Evolutionary conservation across 2,888 invertebrate genomes (phyloP), one percentile per base, ranked within the genome.

Genomic region (Sussaba pulchella): DNA sequence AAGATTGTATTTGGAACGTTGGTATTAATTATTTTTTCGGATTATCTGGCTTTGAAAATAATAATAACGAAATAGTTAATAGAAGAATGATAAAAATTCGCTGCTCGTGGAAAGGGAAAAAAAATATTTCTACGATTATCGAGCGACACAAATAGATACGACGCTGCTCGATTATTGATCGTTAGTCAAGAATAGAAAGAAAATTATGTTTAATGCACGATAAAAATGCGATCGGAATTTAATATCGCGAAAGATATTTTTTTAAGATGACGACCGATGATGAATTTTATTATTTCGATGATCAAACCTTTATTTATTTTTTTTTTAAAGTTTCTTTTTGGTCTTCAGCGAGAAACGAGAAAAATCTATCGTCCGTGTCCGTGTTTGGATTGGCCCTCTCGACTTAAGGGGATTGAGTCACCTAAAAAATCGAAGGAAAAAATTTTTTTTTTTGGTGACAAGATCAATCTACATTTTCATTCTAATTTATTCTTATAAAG

Each of bases 191-290:
- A 24, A 26, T 54, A 39, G 9, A 41, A 57, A 45, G 82, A 87
- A 87, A 88, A 87, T 87, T 87, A 87, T 88, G 88, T 87, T 88
- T 87, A 87, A 89, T 88, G 88, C 84, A 52, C 57, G 74, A n/a
- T 63, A 24, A 74, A 12, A 39, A 59, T 41, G 45, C 14, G 9
- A 24, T 43, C 39, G 52, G 10, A 70, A 21, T 19, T 36, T 36
- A 31, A 71, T 31, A 70, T 24, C 21, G 61, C 41, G 10, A 21
- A 70, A 57, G 14, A 24, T n/a, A 54, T 66, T 41, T 45, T 50
- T 24, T 36, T n/a, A 43, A 52, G 26, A 36, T 21, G 47, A 64
- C 19, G n/a, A 31, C 24, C 50, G 31, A 66, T 45, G 57, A 47
- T 39, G 54, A 64, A 21, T 26, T 45, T 66, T 52, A 57, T 54